Percentiles rank a stretch among this genome's conserved stretches.
phyloP scores from a whole-genome alignment of 2,888 invertebrate genomes.

The Theretra japonica region DNA sequence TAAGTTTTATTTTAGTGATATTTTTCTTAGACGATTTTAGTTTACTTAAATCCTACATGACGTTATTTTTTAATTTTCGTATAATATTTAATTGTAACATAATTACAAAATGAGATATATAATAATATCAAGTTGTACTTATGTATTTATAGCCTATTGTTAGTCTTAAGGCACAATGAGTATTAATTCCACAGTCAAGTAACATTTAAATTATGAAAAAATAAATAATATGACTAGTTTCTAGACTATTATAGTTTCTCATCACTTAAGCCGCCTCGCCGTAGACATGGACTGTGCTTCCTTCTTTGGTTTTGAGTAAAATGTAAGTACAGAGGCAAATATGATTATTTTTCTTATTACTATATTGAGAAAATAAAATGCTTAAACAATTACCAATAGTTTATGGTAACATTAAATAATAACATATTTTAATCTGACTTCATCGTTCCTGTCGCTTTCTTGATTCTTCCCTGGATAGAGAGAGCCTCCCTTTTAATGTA shows the following conservation, averaged over 20 bases:
- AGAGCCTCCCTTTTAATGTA: background rate
- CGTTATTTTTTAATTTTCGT: background rate
- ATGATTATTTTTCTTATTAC: background rate
- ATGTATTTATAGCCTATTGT: constrained; percentile 30
- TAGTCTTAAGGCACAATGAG: constrained; percentile 31
- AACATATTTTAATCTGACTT: constrained; percentile 12
- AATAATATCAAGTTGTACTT: constrained; percentile 12
- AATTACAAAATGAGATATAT: constrained; percentile 10
- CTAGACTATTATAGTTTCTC: constrained; percentile 22
- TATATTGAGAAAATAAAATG: constrained; percentile 31
- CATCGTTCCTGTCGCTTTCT: background rate
- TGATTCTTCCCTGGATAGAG: background rate
- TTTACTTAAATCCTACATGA: background rate
- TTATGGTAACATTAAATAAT: constrained; percentile 26
- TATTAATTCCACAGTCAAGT: constrained; percentile 33
- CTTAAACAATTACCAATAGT: constrained; percentile 29
- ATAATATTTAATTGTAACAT: background rate
- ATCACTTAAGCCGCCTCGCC: background rate
- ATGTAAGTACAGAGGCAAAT: background rate
- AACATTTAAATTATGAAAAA: constrained; percentile 27
- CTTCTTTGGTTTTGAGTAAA: background rate
- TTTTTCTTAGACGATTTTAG: background rate
- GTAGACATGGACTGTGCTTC: background rate
- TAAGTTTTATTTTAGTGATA: constrained; percentile 10
- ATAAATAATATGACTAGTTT: constrained; percentile 31